Evolutionary conservation across 2,797 vertebrate species (phyloP), one percentile per base, ranked within the genome.

Genomic region (Carduelis carduelis): DNA sequence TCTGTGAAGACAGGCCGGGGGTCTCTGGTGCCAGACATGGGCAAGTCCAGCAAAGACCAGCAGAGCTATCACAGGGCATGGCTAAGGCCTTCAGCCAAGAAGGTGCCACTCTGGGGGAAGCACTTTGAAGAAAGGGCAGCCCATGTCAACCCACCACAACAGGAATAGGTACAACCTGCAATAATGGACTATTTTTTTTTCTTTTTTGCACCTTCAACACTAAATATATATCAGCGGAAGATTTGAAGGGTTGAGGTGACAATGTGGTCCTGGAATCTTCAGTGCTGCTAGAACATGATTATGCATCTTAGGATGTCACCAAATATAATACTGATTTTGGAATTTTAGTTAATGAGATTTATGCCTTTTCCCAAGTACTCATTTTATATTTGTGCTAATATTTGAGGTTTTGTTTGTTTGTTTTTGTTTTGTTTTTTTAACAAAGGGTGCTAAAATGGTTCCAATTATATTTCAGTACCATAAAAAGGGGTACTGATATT

Each of bases 1-100:
- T 16, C 26, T 52, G 17, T 32, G 26, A 16, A 52, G 44, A 57
- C 18, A 27, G 44, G 30, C 8, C 0, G 0, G 24, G n/a, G 6
- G 7, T 77, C 8, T 30, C 12, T 34, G 28, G 12, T 63, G 50
- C 37, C 30, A 30, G 28, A 11, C 37, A 49, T 4, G 18, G 50
- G 18, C 17, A 64, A 39, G 7, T 27, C 50, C 65, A 34, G 37
- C 14, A 57, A 57, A 70, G 37, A 64, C 3, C 50, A 64, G 15
- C 24, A 71, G 37, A 44, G 26, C 18, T 26, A 12, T 17, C 23
- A 50, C 7, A 30, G 8, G 14, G 17, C 21, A 14, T 5, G 28
- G 37, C 37, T 12, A 2, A 77, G 14, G 9, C 19, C 27, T 13
- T 11, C 53, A 23, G 41, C 5, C n/a, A 37, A 50, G 18, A 4